Conservation (phyloP, 2,888 invertebrate species). For the Pseudeuparius sepicola region DNA sequence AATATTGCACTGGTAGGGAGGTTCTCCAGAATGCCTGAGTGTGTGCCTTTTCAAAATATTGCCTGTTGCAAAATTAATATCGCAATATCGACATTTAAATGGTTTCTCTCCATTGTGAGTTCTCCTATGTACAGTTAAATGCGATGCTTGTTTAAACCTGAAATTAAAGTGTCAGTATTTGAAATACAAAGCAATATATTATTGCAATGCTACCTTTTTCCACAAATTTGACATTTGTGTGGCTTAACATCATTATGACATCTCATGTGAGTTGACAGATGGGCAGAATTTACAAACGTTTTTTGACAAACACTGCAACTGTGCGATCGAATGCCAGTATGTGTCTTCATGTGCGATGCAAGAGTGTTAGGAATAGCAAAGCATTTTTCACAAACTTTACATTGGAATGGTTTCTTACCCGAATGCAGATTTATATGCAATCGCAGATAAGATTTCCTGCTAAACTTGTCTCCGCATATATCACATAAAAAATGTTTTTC, state of each 20-base stretch:
- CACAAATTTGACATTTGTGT: constrained; percentile 29
- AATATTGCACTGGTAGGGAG: constrained; percentile 30
- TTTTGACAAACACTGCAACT: constrained; percentile 25
- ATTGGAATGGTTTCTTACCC: constrained; percentile 32
- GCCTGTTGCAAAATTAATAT: constrained; percentile 28
- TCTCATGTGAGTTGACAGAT: constrained; percentile 28
- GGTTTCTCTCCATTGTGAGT: too few relatives aligned
- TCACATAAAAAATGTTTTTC: constrained; percentile 15
- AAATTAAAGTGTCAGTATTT: too few relatives aligned
- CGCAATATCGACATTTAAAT: too few relatives aligned
- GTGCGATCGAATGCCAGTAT: constrained; percentile 21
- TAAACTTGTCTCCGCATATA: constrained; percentile 18
- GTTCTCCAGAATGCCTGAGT: constrained; percentile 33
- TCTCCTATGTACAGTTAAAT: too few relatives aligned
- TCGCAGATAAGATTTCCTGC: constrained; percentile 15
- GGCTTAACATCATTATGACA: constrained; percentile 31
- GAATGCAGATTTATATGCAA: neutral
- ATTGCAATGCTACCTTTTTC: constrained; percentile 21
- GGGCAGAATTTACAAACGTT: constrained; percentile 30
- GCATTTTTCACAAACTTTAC: constrained; percentile 29
- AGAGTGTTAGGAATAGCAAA: constrained; percentile 32
- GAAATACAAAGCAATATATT: too few relatives aligned
- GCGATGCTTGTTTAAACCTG: too few relatives aligned
- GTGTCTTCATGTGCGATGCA: constrained; percentile 27
- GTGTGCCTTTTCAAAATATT: constrained; percentile 33